Percentiles rank a stretch among this genome's conserved stretches.
Evolutionary conservation across 2,113 vertebrate species (phyloP).

Genomic region (Trogon melanurus): DNA sequence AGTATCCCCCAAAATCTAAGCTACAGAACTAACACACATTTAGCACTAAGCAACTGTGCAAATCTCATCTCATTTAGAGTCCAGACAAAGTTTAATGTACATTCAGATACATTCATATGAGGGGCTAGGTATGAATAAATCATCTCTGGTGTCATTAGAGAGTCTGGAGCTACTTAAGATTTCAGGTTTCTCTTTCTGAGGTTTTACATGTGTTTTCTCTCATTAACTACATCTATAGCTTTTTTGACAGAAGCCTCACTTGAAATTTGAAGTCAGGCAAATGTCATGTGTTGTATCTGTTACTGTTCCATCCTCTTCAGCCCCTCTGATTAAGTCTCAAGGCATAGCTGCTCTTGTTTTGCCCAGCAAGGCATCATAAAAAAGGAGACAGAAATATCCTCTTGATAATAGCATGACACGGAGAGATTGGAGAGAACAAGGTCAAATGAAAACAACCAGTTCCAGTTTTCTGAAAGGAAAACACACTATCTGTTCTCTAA

Average conservation of each 20-base stretch:
- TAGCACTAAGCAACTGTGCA: neutral
- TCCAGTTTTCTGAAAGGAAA: neutral
- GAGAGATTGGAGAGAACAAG: neutral
- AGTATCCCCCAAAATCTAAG: neutral
- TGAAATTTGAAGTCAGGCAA: neutral
- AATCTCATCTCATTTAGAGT: neutral
- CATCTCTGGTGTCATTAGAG: neutral
- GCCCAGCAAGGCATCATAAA: conserved; percentile 10
- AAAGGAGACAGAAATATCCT: neutral
- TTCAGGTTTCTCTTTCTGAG: neutral
- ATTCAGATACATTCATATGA: neutral
- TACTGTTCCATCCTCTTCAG: neutral
- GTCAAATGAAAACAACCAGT: neutral
- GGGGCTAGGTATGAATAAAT: neutral
- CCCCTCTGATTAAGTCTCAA: neutral
- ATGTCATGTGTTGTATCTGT: neutral
- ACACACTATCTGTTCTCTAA: neutral
- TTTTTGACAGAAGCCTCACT: neutral
- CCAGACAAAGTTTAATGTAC: neutral
- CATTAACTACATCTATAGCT: neutral
- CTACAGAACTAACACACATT: neutral
- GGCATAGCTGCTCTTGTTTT: neutral
- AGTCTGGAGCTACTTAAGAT: neutral
- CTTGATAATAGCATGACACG: neutral
- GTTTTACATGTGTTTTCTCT: neutral